Base-by-base conservation (phyloP, 2,888 invertebrate genomes). In the Apamea monoglypha region DNA sequence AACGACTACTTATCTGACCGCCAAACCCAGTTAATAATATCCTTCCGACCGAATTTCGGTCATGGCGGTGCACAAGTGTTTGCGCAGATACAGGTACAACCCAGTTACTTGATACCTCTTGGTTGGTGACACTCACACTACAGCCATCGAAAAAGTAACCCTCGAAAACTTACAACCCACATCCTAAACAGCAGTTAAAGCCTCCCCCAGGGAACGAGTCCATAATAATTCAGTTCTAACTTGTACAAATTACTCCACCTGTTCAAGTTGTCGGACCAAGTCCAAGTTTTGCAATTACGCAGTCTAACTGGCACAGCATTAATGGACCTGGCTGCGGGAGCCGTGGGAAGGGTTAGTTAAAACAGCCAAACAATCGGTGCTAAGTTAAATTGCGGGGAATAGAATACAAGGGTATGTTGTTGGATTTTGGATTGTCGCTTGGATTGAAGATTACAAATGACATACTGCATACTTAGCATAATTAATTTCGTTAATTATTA, bases 281-380 rank as follows among this genome's bases (percentile, higher is more conserved):
- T 83, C 83, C 73, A 90, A 90, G 90, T 90, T 88, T 86, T 70
- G 85, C 87, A 90, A 90, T 90, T 90, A 90, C 88, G 89, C 74
- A 86, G 90, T 86, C 88, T 83, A 85, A 84, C 80, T 78, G 82
- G 84, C 66, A 84, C 82, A 74, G 76, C 82, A 81, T 81, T 83
- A 87, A 88, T 85, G 83, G 84, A 84, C 81, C 79, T 85, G 84
- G 77, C 86, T 82, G 77, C 50, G 82, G 78, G 70, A 78, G 32
- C 56, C 59, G 75, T 36, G 81, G 80, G 76, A 50, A 74, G 76
- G 78, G 82, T 84, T 75, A 75, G 84, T 85, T 84, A 84, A 86
- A 86, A 76, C 80, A 67, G 53, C 77, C 84, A 80, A 86, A 88
- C 86, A 87, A 86, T 86, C 79, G 71, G 71, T 70, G 80, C 77